Conservation (phyloP, 2,888 invertebrate genomes). For the Cheilosia pagana region DNA sequence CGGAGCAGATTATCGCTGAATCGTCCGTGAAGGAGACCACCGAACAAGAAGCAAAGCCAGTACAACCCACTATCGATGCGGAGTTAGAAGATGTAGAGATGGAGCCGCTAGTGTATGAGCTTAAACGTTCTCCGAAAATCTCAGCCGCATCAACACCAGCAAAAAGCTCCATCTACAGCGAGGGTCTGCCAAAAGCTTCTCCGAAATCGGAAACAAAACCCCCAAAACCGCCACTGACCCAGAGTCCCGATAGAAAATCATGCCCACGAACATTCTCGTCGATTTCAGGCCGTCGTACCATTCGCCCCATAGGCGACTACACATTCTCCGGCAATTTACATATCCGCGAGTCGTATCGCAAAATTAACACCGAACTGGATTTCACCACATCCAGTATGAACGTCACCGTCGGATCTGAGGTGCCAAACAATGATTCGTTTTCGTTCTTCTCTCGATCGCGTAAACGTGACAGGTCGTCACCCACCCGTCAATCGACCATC, state of each 20-base stretch:
- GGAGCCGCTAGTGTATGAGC: constrained; percentile 76
- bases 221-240: constrained; percentile 68
- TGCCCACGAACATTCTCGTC: constrained; percentile 78
- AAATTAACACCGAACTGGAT: constrained; percentile 81
- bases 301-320: constrained; percentile 78
- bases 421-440: constrained; percentile 80
- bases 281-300: constrained; percentile 81
- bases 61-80: constrained; percentile 16
- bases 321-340: constrained; percentile 78
- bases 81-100: constrained; percentile 79
- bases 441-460: constrained; percentile 81
- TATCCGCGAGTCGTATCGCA: constrained; percentile 79
- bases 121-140: constrained; percentile 1
- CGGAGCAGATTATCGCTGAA: constrained; percentile 3
- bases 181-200: constrained; percentile 45
- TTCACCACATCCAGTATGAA: constrained; percentile 81
- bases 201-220: constrained; percentile 77
- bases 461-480: constrained; percentile 81
- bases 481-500: constrained; percentile 55
- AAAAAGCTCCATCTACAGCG: constrained; percentile 27
- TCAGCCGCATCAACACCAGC: constrained; percentile 59
- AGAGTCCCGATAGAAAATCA: constrained; percentile 77
- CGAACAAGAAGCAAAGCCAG: constrained; percentile 15
- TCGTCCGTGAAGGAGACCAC: constrained; percentile 2
- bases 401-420: constrained; percentile 82